Percentiles rank a stretch among this genome's conserved stretches.
These are phyloP conservation scores for Cistogaster globosa DNA, from an alignment of 2,888 invertebrate genomes.

Conservation along the genomic window DNA sequence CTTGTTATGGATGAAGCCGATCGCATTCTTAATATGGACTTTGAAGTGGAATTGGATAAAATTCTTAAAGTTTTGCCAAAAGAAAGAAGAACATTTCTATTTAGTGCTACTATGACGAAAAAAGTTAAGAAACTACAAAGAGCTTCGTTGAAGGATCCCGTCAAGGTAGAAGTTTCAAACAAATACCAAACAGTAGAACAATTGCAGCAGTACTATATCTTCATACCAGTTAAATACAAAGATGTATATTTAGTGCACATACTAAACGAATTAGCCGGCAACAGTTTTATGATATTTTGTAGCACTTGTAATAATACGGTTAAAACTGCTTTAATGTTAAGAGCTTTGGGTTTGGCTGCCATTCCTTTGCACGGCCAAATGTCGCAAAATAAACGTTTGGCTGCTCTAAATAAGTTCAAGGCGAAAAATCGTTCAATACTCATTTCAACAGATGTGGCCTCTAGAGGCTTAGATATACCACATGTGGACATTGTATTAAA, in stretches of 20 bases:
- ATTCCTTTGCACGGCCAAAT: conserved; percentile 99
- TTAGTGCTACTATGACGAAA: conserved; percentile 99
- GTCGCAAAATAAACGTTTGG: conserved; percentile 98
- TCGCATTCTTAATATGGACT: conserved; percentile 99
- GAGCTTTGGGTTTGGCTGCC: conserved; percentile 95
- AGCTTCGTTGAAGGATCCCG: conserved; percentile 96
- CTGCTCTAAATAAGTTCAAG: conserved; percentile 97
- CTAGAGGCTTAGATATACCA: conserved; percentile 98
- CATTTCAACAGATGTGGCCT: conserved; percentile 99
- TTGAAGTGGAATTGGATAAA: conserved; percentile 98
- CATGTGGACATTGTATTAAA: conserved; percentile 99
- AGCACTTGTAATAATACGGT: conserved; percentile 96
- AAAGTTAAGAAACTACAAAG: conserved; percentile 97
- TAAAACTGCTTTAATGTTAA: conserved; percentile 92
- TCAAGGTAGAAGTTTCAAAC: conserved; percentile 97
- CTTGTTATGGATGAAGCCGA: conserved; percentile 99
- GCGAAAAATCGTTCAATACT: conserved; percentile 96
- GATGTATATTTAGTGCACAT: conserved; percentile 98
- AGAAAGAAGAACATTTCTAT: conserved; percentile 95
- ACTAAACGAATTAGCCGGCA: conserved; percentile 96
- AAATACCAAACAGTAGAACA: conserved; percentile 99
- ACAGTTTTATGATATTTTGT: conserved; percentile 98
- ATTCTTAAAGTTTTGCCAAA: conserved; percentile 94
- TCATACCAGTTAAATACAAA: conserved; percentile 98
- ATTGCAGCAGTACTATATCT: conserved; percentile 96